Evolutionary conservation across 2,888 invertebrate species (phyloP), one percentile per base, ranked within the genome.

Genomic region (Cinara cedri): DNA sequence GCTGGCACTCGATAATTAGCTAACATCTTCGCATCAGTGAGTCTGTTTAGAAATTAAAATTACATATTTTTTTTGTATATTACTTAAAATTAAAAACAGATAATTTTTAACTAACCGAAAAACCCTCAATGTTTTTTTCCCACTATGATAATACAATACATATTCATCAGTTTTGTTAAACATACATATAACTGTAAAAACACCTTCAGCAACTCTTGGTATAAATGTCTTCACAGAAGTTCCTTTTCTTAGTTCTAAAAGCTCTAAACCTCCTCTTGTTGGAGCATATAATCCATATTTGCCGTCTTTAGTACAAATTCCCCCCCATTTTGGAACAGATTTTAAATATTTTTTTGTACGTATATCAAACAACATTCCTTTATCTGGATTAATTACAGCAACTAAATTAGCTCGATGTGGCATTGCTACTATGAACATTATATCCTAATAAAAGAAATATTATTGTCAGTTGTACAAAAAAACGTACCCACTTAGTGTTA

Each of bases 111-210:
- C 57, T 83, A 86, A 92, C 91, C 95, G 91, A 86, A 98, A 98
- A 0, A 98, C 93, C 81, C 98, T 89, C 76, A 98, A 89, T 0
- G 98, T 98, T 86, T 97, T 95, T 84, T 94, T 90, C 0, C 98
- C 98, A 83, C 96, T 95, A 85, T 98, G 98, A 84, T 98, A 98
- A 85, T 98, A 98, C 71, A 98, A 90, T 2, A 98, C 98, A 84
- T 98, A 97, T 84, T 95, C 92, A 83, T 98, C 96, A 2, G 93
- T 95, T 82, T 93, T 92, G 81, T 96, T 97, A 86, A 98, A 98
- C 88, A 94, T 91, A 81, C 96, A 95, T 82, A 96, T 95, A 24
- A 98, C 96, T 2, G 95, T 96, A 86, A 98, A 98, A 0, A 98
- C 98, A 0, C 98, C 98, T 86, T 98, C 98, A 0, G 98, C 97